Evolutionary conservation across 2,888 invertebrate genomes (phyloP).

Genomic region (Drosophila ustulata): DNA sequence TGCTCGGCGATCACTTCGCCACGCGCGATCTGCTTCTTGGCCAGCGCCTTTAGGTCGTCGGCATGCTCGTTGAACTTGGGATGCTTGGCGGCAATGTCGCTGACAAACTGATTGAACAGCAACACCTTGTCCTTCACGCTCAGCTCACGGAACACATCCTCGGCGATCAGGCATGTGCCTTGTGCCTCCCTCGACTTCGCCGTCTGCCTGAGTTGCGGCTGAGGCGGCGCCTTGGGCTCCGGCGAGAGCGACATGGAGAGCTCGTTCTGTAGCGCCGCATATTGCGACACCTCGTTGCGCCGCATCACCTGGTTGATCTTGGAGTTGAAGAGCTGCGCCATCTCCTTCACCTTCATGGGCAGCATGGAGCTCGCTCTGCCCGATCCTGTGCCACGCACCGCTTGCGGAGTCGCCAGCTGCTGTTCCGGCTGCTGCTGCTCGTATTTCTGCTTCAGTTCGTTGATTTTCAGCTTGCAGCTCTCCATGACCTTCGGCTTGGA

Average conservation of each 20-base stretch:
- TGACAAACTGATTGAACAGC: conserved; percentile 80
- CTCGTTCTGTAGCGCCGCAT: conserved; percentile 68
- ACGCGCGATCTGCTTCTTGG: conserved; percentile 62
- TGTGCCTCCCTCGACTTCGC: background rate
- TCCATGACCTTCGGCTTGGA: conserved; percentile 34
- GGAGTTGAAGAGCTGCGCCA: conserved; percentile 81
- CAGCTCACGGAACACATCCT: conserved; percentile 79
- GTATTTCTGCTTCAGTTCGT: conserved; percentile 76
- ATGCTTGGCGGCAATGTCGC: conserved; percentile 75
- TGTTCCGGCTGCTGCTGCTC: conserved; percentile 45
- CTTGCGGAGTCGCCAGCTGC: conserved; percentile 29
- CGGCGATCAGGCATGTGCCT: conserved; percentile 76
- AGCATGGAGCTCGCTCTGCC: conserved; percentile 19
- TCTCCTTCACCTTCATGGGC: conserved; percentile 79
- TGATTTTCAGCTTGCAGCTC: conserved; percentile 53
- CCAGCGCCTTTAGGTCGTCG: conserved; percentile 59
- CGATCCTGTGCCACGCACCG: conserved; percentile 23
- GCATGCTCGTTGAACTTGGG: conserved; percentile 77
- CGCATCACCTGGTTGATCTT: conserved; percentile 77
- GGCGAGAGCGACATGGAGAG: conserved; percentile 60
- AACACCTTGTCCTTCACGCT: conserved; percentile 83
- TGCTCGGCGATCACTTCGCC: conserved; percentile 74
- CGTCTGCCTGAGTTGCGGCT: background rate
- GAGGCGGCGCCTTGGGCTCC: conserved; percentile 37
- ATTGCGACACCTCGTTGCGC: conserved; percentile 49